These are phyloP conservation scores for Drepana arcuata DNA, from an alignment of 1,140 invertebrate genomes.

Conservation along the genomic window DNA sequence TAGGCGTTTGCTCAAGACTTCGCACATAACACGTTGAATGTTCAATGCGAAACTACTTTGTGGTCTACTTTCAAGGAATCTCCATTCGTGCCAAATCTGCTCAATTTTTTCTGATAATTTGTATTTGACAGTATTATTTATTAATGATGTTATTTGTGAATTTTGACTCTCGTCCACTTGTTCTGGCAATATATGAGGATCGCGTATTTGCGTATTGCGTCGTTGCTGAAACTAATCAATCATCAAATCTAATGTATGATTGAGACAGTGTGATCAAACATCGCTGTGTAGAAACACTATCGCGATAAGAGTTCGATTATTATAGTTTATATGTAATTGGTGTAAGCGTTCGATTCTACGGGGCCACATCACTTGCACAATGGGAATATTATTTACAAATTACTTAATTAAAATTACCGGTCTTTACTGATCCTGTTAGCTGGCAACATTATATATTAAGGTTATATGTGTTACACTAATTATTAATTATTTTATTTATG, in stretches of 20 bases:
- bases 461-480: too few species aligned
- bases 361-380: too few species aligned
- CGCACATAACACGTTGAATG: not conserved
- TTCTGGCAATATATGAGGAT: slow-evolving; percentile 7
- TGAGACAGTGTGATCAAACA: slow-evolving; percentile 2
- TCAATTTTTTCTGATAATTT: slow-evolving; percentile 36
- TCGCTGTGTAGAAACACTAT: slow-evolving; percentile 2
- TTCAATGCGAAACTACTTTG: not conserved
- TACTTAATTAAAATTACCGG: too few species aligned
- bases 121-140: slow-evolving; percentile 2
- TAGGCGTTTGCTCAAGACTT: slow-evolving; percentile 10
- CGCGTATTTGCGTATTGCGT: slow-evolving; percentile 4
- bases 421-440: too few species aligned
- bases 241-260: too few species aligned
- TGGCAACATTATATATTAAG: too few species aligned
- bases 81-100: slow-evolving; percentile 36
- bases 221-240: not conserved
- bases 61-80: slow-evolving; percentile 12
- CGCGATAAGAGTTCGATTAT: too few species aligned
- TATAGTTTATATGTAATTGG: not conserved
- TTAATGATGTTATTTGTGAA: not conserved
- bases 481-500: too few species aligned
- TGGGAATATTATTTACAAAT: too few species aligned
- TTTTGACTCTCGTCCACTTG: slow-evolving; percentile 7
- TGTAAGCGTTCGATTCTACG: too few species aligned